Evolutionary conservation across 1,140 invertebrate genomes (phyloP).

Genomic region (Steinernema feltiae): DNA sequence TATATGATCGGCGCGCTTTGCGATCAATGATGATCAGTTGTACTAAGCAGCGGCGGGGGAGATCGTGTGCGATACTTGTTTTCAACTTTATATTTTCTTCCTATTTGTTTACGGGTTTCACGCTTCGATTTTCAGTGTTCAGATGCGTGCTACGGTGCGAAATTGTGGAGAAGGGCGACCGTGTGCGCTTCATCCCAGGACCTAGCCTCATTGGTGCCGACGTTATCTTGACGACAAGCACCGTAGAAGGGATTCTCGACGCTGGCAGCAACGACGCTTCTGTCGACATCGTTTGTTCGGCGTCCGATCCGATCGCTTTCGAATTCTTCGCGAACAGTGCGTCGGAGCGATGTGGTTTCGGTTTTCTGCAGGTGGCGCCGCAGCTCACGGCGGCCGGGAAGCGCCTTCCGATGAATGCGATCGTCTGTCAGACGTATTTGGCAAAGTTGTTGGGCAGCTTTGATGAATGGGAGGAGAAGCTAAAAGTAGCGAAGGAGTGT

Average conservation of each 20-base stretch:
- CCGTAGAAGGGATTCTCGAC: not conserved
- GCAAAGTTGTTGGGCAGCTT: constrained; percentile 85
- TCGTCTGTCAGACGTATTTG: constrained; percentile 88
- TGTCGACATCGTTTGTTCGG: constrained; percentile 12
- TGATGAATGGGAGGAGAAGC: constrained; percentile 74
- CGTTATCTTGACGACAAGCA: constrained; percentile 16
- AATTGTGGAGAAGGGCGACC: constrained; percentile 16
- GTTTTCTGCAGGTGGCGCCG: constrained; percentile 85
- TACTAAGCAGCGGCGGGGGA: too few relatives aligned
- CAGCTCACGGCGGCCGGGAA: constrained; percentile 66
- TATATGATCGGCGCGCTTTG: too few relatives aligned
- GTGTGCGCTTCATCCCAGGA: constrained; percentile 25
- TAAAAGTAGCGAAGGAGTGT: constrained; percentile 77
- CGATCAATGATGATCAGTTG: too few relatives aligned
- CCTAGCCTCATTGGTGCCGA: constrained; percentile 20
- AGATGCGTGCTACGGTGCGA: not conserved
- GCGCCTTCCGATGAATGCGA: constrained; percentile 72
- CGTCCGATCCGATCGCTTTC: constrained; percentile 39
- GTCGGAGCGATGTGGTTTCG: constrained; percentile 65
- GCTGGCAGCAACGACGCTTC: constrained; percentile 1
- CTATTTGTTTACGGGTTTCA: not conserved
- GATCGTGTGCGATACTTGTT: too few relatives aligned
- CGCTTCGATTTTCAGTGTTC: not conserved
- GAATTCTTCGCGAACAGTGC: constrained; percentile 35
- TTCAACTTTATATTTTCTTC: too few relatives aligned